Evolutionary conservation across 2,113 vertebrate species (phyloP).

Genomic region (Caracal caracal): DNA sequence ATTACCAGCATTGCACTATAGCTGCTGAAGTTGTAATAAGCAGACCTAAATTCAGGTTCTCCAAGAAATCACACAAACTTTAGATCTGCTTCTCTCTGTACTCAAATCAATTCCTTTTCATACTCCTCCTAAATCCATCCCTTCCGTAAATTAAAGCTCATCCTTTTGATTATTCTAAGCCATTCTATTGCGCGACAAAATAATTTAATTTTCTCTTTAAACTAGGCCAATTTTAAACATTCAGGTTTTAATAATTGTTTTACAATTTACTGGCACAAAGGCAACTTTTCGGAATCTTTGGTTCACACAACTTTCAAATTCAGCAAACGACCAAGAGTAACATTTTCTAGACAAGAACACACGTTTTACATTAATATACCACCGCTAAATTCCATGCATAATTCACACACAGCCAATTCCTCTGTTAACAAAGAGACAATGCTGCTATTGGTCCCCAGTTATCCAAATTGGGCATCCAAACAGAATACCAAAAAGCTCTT

Average conservation of each 20-base stretch:
- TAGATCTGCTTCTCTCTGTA: conserved; percentile 76
- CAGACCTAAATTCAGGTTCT: conserved; percentile 83
- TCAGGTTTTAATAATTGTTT: conserved; percentile 75
- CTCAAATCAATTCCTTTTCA: conserved; percentile 79
- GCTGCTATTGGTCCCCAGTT: conserved; percentile 76
- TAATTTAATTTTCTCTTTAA: conserved; percentile 76
- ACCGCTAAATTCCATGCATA: conserved; percentile 83
- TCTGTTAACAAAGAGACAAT: conserved; percentile 83
- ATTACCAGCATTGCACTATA: conserved; percentile 72
- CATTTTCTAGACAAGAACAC: conserved; percentile 85
- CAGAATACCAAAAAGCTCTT: conserved; percentile 82
- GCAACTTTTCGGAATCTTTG: conserved; percentile 82
- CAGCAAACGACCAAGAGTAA: conserved; percentile 85
- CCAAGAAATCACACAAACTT: conserved; percentile 83
- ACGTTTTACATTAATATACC: conserved; percentile 82
- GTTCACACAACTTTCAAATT: conserved; percentile 85
- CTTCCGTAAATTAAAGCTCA: conserved; percentile 77
- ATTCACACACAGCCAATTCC: conserved; percentile 85
- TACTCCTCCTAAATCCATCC: conserved; percentile 81
- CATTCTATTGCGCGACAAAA: conserved; percentile 76
- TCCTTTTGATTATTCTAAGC: conserved; percentile 59
- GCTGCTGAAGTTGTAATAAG: conserved; percentile 70
- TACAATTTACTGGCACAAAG: conserved; percentile 78
- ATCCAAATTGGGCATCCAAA: conserved; percentile 80
- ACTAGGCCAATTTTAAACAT: conserved; percentile 73